A percentile compares a stretch with the other conserved stretches of the same genome.
phyloP scores from a whole-genome alignment of 2,888 invertebrate species.

The Lumbricus terrestris region DNA sequence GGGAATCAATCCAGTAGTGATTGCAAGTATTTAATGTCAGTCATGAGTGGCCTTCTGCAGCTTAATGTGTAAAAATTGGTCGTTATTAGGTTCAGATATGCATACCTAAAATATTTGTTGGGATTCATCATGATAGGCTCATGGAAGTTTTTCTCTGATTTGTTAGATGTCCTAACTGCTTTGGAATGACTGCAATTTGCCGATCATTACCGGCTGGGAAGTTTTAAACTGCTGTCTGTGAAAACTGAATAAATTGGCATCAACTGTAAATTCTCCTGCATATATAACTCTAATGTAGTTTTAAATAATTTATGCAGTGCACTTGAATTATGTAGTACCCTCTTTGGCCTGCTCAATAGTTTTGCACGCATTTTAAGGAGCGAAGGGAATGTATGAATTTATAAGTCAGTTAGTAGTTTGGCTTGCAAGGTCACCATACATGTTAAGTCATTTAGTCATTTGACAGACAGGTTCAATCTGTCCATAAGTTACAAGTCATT shows the following conservation, averaged over 20 bases:
- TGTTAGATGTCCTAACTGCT: not conserved
- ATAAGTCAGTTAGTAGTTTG: too few species aligned
- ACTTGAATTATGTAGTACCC: too few species aligned
- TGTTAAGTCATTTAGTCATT: too few species aligned
- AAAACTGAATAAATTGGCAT: not conserved
- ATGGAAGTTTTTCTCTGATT: not conserved
- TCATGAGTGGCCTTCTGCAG: not conserved
- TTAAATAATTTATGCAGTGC: too few species aligned
- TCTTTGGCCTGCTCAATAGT: not conserved
- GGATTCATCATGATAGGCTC: not conserved
- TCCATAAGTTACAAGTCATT: too few species aligned
- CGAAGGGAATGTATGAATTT: not conserved
- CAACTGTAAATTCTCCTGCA: not conserved
- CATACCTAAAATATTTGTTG: not conserved
- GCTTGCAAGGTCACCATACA: too few species aligned
- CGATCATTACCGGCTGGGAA: not conserved
- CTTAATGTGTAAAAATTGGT: not conserved
- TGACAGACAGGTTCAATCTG: too few species aligned
- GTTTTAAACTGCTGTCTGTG: not conserved
- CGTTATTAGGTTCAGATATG: not conserved
- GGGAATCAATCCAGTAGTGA: not conserved
- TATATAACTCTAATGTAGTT: not conserved
- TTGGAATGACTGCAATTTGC: not conserved
- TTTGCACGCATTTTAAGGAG: not conserved
- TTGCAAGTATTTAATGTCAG: not conserved